A percentile compares a stretch with the other conserved stretches of the same genome.
Conservation (phyloP, 1,140 invertebrate species). For the Bicyclus anynana region DNA sequence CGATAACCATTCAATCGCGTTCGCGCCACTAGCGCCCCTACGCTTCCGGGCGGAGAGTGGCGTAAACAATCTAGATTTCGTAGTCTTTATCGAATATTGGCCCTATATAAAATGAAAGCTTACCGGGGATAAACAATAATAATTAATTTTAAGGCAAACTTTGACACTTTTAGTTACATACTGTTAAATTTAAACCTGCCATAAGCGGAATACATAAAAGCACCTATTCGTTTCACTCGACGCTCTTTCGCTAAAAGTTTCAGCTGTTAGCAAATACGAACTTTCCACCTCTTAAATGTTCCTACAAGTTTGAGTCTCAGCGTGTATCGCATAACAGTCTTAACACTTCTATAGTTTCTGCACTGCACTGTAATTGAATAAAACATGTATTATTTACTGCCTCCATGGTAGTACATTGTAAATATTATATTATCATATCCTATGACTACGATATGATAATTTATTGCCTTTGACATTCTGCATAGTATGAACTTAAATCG, state of each 20-base stretch:
- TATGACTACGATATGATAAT: too few relatives aligned
- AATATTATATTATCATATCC: too few relatives aligned
- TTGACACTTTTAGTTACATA: not conserved
- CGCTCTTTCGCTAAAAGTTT: constrained; percentile 8
- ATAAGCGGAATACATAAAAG: constrained; percentile 5
- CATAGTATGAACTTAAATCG: too few relatives aligned
- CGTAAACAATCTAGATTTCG: too few relatives aligned
- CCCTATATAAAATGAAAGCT: too few relatives aligned
- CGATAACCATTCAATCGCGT: too few relatives aligned
- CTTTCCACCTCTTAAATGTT: constrained; percentile 9
- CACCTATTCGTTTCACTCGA: constrained; percentile 7
- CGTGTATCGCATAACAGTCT: constrained; percentile 3
- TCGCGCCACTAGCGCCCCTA: too few relatives aligned
- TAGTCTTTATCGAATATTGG: too few relatives aligned
- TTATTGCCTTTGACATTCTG: too few relatives aligned
- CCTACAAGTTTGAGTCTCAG: not conserved
- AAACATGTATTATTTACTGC: too few relatives aligned
- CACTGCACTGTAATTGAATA: not conserved
- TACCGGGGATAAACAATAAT: too few relatives aligned
- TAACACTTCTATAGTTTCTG: not conserved
- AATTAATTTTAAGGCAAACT: not conserved
- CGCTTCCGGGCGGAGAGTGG: too few relatives aligned
- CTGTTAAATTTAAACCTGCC: constrained; percentile 3
- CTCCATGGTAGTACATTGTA: not conserved
- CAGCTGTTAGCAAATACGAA: constrained; percentile 12